Evolutionary conservation across 1,140 invertebrate genomes (phyloP), one percentile per base, ranked within the genome.

Genomic region (Ceratitis capitata): DNA sequence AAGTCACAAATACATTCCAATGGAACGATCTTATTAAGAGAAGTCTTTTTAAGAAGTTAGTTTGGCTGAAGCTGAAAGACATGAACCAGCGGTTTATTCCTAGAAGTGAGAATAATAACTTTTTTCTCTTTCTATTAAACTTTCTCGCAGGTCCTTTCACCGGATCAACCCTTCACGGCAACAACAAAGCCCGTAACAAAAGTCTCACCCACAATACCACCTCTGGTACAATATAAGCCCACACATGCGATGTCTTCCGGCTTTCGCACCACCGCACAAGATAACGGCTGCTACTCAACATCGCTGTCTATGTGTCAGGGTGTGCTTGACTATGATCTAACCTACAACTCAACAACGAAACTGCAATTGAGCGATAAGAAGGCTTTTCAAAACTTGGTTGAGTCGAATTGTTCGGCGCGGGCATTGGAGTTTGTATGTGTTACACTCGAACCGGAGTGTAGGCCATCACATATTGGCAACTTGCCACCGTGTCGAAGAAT

Each of bases 381-480:
- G 0, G 88, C 88, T 45, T 92, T 91, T 51, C 84, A 90, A 78
- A 92, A 92, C 74, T 88, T 95, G n/a, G 92, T 94, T 26, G 90
- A 92, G 42, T 94, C 94, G 14, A 93, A 94, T 83, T 95, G 95
- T 88, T 95, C 94, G 86, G 92, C 93, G 2, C 91, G 95, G 10
- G 92, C 94, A 0, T 92, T 92, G 29, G 93, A 95, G 86, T 95
- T 95, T 88, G 88, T 94, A 5, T 95, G 95, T 87, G 93, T 94
- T 3, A 90, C 95, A 32, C 89, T 95, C 49, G 95, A 95, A 88
- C 95, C 95, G 0, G 94, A 95, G 82, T 95, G 95, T 89, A 93
- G 92, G 51, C 93, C 94, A 1, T 89, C 92, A 49, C 93, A 94
- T 1, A 93, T 93, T 85, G 92, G 92, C 2, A 89, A 93, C 32